Evolutionary conservation across 2,797 vertebrate genomes (phyloP).

Genomic region (Falco concolor): DNA sequence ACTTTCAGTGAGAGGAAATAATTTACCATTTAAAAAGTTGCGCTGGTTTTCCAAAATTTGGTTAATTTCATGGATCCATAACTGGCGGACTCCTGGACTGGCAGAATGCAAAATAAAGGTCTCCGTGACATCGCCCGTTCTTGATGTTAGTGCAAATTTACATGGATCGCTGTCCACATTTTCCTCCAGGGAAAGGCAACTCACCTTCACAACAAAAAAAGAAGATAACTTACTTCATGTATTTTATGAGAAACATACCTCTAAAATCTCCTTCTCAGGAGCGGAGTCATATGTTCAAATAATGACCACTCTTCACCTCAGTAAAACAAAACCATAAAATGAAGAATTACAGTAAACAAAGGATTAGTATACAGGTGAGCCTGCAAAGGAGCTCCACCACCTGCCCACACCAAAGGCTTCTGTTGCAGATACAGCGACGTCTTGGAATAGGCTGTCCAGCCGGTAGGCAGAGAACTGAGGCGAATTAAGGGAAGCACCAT

Average conservation of each 20-base stretch:
- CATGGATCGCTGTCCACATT: slow-evolving; percentile 90
- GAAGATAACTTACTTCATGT: not conserved
- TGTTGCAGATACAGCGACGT: not conserved
- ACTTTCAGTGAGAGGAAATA: not conserved
- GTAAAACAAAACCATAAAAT: not conserved
- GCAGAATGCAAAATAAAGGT: slow-evolving; percentile 90
- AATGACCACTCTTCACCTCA: not conserved
- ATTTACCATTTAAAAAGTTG: slow-evolving; percentile 94
- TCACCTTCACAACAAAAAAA: slow-evolving; percentile 75
- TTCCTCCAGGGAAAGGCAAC: slow-evolving; percentile 93
- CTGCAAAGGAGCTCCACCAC: not conserved
- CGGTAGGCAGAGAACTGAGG: not conserved
- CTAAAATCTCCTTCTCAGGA: not conserved
- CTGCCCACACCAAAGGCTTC: not conserved
- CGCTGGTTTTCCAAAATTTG: slow-evolving; percentile 97
- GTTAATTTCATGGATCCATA: slow-evolving; percentile 96
- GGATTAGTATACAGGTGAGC: not conserved
- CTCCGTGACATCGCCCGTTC: slow-evolving; percentile 82
- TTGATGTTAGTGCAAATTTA: slow-evolving; percentile 91
- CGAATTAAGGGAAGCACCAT: not conserved
- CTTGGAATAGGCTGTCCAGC: not conserved
- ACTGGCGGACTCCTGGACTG: slow-evolving; percentile 89
- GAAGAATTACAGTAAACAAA: not conserved
- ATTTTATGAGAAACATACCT: not conserved
- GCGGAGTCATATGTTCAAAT: not conserved